A percentile compares a stretch with the other conserved stretches of the same genome.
Conservation (phyloP, 2,888 invertebrate species). For the Mamestra brassicae region DNA sequence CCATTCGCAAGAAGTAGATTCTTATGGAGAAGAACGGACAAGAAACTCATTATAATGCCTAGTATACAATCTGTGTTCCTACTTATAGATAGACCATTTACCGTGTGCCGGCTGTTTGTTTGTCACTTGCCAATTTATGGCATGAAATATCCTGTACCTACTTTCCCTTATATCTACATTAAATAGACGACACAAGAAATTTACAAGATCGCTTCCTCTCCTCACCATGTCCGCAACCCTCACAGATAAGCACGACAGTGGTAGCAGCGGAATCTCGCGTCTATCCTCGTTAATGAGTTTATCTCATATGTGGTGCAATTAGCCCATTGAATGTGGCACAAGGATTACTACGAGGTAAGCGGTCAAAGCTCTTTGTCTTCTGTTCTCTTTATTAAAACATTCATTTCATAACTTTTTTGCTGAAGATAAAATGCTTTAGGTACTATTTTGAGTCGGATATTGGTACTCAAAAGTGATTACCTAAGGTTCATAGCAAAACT, state of each 20-base stretch:
- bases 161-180: too few species aligned
- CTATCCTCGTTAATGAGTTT: slow-evolving; percentile 90
- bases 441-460: neutral
- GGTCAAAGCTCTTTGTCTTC: slow-evolving; percentile 76
- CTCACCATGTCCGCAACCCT: slow-evolving; percentile 49
- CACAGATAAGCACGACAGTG: slow-evolving; percentile 85
- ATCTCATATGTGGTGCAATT: slow-evolving; percentile 89
- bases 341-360: slow-evolving; percentile 81
- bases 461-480: neutral
- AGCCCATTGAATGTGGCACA: slow-evolving; percentile 87
- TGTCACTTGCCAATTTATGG: neutral
- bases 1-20: too few species aligned
- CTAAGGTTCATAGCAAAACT: neutral
- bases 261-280: slow-evolving; percentile 86
- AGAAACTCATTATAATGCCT: too few species aligned
- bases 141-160: too few species aligned
- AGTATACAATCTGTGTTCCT: too few species aligned
- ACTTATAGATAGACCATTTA: too few species aligned
- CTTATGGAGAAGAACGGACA: too few species aligned
- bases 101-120: neutral
- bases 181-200: too few species aligned
- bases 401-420: neutral
- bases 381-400: slow-evolving; percentile 33
- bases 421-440: neutral
- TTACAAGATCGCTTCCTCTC: slow-evolving; percentile 57